Conservation (phyloP, 2,113 vertebrate species). For the Channa maculata region DNA sequence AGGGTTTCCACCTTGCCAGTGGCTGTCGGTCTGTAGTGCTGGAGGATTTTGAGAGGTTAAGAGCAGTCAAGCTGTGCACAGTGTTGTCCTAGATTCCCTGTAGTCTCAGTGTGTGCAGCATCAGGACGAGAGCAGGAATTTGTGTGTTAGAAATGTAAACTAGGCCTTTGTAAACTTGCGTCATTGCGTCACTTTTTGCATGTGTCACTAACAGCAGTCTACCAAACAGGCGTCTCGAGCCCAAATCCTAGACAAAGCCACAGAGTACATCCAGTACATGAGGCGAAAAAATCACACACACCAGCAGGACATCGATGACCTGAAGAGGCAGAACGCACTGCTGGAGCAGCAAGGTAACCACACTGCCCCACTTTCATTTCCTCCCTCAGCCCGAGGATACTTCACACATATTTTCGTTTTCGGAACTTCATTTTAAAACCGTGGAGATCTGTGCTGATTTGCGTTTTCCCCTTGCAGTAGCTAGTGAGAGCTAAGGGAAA, state of each 20-base stretch:
- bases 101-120: not conserved
- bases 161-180: constrained; percentile 53
- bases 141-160: constrained; percentile 33
- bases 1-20: not conserved
- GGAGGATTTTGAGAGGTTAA: constrained; percentile 18
- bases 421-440: not conserved
- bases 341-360: constrained; percentile 96
- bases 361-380: accelerated
- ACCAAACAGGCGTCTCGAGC: constrained; percentile 96
- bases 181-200: constrained; percentile 76
- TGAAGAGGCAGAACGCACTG: constrained; percentile 97
- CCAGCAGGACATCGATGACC: constrained; percentile 99
- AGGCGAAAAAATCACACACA: constrained; percentile 99
- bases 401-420: not conserved
- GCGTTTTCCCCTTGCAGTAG: no score
- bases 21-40: constrained; percentile 28
- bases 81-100: constrained; percentile 11
- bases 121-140: not conserved
- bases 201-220: constrained; percentile 83
- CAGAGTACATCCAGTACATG: constrained; percentile 99
- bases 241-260: constrained; percentile 99
- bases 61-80: constrained; percentile 15
- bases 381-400: not conserved
- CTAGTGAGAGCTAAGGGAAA: no score
- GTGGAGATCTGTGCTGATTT: no score